Conservation (phyloP, 2,888 invertebrate species). For the Lepidochrysops patricia region DNA sequence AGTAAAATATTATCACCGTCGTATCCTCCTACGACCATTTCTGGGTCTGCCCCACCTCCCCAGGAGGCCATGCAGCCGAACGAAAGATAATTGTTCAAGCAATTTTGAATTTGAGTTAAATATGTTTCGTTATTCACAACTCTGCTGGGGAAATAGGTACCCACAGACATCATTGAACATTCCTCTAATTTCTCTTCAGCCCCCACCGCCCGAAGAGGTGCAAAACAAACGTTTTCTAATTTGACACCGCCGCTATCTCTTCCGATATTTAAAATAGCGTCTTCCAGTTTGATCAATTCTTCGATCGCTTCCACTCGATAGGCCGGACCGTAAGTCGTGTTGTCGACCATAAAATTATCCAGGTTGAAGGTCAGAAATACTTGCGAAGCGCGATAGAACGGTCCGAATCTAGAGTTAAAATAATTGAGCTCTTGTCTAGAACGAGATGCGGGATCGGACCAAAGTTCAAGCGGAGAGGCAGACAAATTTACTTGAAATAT, state of each 20-base stretch:
- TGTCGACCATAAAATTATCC: conserved; percentile 46
- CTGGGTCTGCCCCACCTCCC: conserved; percentile 92
- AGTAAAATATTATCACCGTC: conserved; percentile 47
- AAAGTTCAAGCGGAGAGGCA: conserved; percentile 92
- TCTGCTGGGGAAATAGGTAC: conserved; percentile 84
- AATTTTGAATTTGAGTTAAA: conserved; percentile 46
- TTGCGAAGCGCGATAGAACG: conserved; percentile 93
- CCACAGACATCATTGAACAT: conserved; percentile 88
- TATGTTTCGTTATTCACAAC: conserved; percentile 67
- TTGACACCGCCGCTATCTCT: conserved; percentile 65
- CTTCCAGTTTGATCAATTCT: conserved; percentile 81
- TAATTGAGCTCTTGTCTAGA: conserved; percentile 89
- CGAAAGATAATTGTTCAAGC: conserved; percentile 56
- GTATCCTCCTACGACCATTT: conserved; percentile 86
- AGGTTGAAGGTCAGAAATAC: conserved; percentile 83
- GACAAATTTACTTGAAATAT: conserved; percentile 80
- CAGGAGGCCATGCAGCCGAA: conserved; percentile 83
- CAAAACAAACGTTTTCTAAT: conserved; percentile 82
- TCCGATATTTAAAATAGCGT: conserved; percentile 77
- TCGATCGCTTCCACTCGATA: conserved; percentile 84
- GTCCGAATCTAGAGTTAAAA: conserved; percentile 91
- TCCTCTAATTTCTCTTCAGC: conserved; percentile 67
- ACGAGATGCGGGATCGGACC: conserved; percentile 89
- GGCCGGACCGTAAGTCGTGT: conserved; percentile 83
- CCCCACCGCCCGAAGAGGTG: conserved; percentile 83